A percentile compares a stretch with the other conserved stretches of the same genome.
These are phyloP conservation scores for Batillaria attramentaria DNA, from an alignment of 1,140 invertebrate species.

Conservation along the genomic window DNA sequence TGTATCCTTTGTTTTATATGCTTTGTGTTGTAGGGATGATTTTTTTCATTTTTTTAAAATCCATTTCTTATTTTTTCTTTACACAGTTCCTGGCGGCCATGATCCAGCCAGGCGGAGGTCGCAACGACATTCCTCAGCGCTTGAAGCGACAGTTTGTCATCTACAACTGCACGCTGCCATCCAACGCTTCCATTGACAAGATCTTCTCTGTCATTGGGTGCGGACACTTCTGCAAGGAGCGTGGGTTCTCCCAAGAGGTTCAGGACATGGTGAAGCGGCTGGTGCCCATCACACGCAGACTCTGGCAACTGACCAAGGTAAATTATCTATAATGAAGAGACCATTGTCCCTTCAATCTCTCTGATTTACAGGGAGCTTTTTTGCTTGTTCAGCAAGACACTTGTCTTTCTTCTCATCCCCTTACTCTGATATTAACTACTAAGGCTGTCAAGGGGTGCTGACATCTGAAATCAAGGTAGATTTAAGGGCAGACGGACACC, in stretches of 20 bases:
- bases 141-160: conserved; percentile 95
- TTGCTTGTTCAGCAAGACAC: too few species aligned
- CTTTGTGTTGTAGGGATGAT: neutral
- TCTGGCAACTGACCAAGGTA: conserved; percentile 73
- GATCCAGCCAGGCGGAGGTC: conserved; percentile 94
- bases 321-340: neutral
- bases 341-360: too few species aligned
- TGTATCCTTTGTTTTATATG: neutral
- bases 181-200: conserved; percentile 88
- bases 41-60: neutral
- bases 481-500: too few species aligned
- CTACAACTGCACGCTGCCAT: conserved; percentile 94
- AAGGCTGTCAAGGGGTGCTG: too few species aligned
- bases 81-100: conserved; percentile 88
- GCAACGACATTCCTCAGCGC: conserved; percentile 95
- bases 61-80: neutral
- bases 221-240: conserved; percentile 69
- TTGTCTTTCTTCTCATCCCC: too few species aligned
- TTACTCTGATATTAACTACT: too few species aligned
- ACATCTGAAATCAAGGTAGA: too few species aligned
- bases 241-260: conserved; percentile 65
- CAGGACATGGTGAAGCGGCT: conserved; percentile 61
- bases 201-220: conserved; percentile 81
- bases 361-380: too few species aligned
- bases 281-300: conserved; percentile 69